These are phyloP conservation scores for Calliphora vicina DNA, from an alignment of 1,140 invertebrate species.

Conservation along the genomic window DNA sequence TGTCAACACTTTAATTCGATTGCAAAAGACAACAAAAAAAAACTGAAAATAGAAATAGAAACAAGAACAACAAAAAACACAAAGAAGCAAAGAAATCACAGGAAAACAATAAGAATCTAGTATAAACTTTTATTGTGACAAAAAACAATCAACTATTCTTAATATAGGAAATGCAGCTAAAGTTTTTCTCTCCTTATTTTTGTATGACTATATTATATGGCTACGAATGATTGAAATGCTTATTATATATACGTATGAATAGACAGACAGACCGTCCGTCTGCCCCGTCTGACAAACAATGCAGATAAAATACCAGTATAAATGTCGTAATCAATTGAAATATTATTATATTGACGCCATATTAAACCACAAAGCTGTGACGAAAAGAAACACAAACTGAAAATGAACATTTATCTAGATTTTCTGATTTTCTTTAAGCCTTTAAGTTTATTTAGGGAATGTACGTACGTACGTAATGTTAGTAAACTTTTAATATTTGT, in stretches of 20 bases:
- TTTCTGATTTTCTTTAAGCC: no score
- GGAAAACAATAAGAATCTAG: conserved; percentile 3
- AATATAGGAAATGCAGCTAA: conserved; percentile 6
- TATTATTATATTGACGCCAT: conserved; percentile 1
- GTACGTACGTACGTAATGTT: no score
- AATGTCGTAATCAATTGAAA: conserved; percentile 2
- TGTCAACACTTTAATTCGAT: conserved; percentile 32
- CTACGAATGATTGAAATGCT: no score
- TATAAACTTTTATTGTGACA: not conserved
- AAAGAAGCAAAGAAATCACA: not conserved
- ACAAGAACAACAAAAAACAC: not conserved
- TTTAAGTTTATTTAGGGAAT: no score
- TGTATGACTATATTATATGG: no score
- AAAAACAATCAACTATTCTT: conserved; percentile 4
- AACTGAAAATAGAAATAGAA: not conserved
- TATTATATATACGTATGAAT: not conserved
- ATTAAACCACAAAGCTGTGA: not conserved
- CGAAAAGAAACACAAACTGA: not conserved
- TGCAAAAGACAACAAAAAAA: not conserved
- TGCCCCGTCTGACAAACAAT: not conserved
- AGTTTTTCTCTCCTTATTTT: not conserved
- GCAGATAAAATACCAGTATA: conserved; percentile 13
- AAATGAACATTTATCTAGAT: not conserved
- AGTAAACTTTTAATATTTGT: no score
- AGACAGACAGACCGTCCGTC: not conserved